These are phyloP conservation scores for Monomorium pharaonis DNA, from an alignment of 1,140 invertebrate genomes.

Conservation along the genomic window DNA sequence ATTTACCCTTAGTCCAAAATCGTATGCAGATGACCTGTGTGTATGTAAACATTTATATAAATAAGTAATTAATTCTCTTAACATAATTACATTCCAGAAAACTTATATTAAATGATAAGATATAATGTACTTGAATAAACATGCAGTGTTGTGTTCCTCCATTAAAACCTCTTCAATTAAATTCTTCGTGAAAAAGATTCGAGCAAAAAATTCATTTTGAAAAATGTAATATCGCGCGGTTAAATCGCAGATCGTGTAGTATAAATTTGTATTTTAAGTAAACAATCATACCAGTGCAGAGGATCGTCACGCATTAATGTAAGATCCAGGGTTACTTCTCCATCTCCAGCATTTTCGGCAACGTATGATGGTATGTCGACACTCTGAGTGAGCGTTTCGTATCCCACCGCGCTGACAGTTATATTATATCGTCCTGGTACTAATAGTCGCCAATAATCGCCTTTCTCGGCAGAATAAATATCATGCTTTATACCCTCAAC, in stretches of 20 bases:
- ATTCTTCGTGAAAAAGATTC: neutral
- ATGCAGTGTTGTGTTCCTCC: neutral
- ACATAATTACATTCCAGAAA: slow-evolving; percentile 72
- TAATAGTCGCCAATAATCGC: slow-evolving; percentile 97
- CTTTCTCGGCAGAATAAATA: slow-evolving; percentile 89
- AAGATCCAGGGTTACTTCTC: slow-evolving; percentile 90
- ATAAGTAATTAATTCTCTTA: slow-evolving; percentile 66
- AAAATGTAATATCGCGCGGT: neutral
- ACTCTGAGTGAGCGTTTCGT: slow-evolving; percentile 87
- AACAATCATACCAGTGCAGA: slow-evolving; percentile 88
- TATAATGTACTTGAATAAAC: slow-evolving; percentile 46
- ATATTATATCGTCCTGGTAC: slow-evolving; percentile 95
- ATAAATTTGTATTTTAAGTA: slow-evolving; percentile 20
- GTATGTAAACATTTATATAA: slow-evolving; percentile 47
- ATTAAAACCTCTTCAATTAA: slow-evolving; percentile 4
- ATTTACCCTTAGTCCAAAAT: slow-evolving; percentile 79
- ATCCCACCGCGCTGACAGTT: slow-evolving; percentile 89
- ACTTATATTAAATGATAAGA: slow-evolving; percentile 86
- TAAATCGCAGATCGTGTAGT: neutral
- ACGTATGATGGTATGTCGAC: slow-evolving; percentile 85
- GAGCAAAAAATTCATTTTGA: neutral
- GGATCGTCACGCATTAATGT: slow-evolving; percentile 91
- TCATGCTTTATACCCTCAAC: slow-evolving; percentile 91
- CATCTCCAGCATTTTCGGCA: slow-evolving; percentile 74
- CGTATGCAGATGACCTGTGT: slow-evolving; percentile 80